phyloP scores from a whole-genome alignment of 2,113 vertebrate genomes.

The Chloebia gouldiae region DNA sequence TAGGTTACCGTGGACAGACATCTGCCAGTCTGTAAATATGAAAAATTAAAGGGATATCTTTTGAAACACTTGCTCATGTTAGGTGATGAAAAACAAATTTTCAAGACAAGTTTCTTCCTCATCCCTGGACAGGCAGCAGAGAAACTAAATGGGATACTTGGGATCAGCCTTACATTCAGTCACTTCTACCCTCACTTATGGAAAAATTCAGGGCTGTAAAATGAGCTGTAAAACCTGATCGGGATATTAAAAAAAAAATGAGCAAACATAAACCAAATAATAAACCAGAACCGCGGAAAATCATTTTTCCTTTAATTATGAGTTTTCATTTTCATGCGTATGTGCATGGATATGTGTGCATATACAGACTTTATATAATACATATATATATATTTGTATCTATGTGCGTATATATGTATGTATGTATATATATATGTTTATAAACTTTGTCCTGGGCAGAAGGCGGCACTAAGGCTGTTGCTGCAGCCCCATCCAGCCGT shows the following conservation, averaged over 20 bases:
- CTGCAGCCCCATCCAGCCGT: background rate
- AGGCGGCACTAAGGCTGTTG: background rate
- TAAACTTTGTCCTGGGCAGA: background rate
- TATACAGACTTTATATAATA: background rate
- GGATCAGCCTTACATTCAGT: background rate
- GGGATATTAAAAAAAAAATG: rapidly evolving
- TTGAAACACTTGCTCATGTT: background rate
- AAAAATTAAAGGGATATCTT: background rate
- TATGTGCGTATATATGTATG: too few relatives aligned
- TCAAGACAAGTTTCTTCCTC: background rate
- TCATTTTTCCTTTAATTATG: rapidly evolving
- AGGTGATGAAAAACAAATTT: background rate
- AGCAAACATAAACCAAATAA: background rate
- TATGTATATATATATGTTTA: background rate
- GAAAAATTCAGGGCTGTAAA: background rate
- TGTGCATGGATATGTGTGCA: rapidly evolving
- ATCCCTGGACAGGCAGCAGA: rapidly evolving
- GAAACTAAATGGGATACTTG: background rate
- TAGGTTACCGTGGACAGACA: background rate
- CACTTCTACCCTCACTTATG: background rate
- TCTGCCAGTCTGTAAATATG: background rate
- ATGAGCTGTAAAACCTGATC: background rate
- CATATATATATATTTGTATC: background rate
- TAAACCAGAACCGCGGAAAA: rapidly evolving
- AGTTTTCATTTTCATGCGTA: background rate